Base-by-base conservation (phyloP, 2,113 vertebrate species). In the Blennius ocellaris region DNA sequence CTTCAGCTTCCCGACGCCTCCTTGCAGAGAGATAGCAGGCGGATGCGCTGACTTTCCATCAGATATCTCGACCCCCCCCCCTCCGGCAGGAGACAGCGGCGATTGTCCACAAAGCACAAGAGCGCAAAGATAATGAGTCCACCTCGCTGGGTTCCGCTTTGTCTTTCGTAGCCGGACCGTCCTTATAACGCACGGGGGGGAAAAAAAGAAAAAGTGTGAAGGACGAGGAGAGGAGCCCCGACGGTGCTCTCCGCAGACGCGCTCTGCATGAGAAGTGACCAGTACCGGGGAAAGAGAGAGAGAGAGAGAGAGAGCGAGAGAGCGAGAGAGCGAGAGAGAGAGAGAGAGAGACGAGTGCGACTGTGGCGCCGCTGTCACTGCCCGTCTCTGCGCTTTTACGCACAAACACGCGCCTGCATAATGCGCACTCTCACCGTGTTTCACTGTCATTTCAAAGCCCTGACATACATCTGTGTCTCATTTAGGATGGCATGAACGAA, bases 201-300 rank as follows among this genome's bases (percentile, higher is more conserved):
- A n/a, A n/a, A 30, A 30, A 30, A 30, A 30, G 21, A 30, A 8
- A 55, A 69, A 71, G 69, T 59, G 63, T 80, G 85, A 83, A 89
- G 87, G 86, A 89, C 86, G 74, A 80, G 51, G 75, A 50, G 70
- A 81, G 53, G 21, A 30, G 21, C 21, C 58, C 58, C 71, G 75
- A 52, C 71, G 64, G 57, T 75, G 3, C 77, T 81, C 78, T 87
- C 77, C 51, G 63, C 76, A 76, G 73, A 93, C 92, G 90, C 90
- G 90, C 79, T 81, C 65, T 92, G 93, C 92, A 92, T 94, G 83
- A 82, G 85, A 94, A 94, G 92, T 93, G 91, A 83, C 86, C 86
- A 14, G 43, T 73, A 53, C 66, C 21, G 2, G 21, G 21, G 21
- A 30, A 30, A 30, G 21, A 30, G 21, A 30, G 21, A 30, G 21